Evolutionary conservation across 2,113 vertebrate species (phyloP).

Genomic region (Cyprinus carpio): DNA sequence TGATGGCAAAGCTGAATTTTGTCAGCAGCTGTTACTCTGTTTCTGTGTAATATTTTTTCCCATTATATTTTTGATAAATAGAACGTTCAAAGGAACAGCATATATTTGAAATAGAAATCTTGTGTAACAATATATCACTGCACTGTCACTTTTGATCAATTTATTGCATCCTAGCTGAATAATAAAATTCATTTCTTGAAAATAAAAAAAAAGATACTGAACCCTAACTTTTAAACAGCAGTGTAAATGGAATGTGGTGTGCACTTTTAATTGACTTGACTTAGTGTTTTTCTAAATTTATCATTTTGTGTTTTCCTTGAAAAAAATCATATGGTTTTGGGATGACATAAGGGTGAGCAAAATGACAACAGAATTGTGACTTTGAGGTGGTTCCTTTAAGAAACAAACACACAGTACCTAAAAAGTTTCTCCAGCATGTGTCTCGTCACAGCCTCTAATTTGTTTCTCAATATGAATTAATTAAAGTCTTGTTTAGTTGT

Average conservation of each 20-base stretch:
- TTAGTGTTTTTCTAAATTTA: not conserved
- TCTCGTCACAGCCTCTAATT: not conserved
- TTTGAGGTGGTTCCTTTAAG: not conserved
- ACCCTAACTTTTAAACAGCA: not conserved
- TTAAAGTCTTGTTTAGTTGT: not conserved
- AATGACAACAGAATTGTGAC: not conserved
- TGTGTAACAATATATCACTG: not conserved
- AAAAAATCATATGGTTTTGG: not conserved
- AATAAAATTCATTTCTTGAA: not conserved
- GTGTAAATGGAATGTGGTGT: not conserved
- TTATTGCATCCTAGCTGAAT: not conserved
- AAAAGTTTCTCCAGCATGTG: not conserved
- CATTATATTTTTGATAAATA: too few species aligned
- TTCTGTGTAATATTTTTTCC: too few species aligned
- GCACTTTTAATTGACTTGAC: not conserved
- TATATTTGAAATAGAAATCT: not conserved
- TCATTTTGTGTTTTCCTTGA: not conserved
- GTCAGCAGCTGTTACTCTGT: not conserved
- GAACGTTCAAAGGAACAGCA: too few species aligned
- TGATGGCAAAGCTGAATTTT: not conserved
- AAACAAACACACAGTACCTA: not conserved
- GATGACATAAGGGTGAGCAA: not conserved
- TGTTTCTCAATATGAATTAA: conserved; percentile 14
- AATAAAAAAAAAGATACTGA: not conserved
- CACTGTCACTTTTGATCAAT: not conserved